A percentile compares a stretch with the other conserved stretches of the same genome.
Evolutionary conservation across 2,797 vertebrate genomes (phyloP).

Genomic region (Monodelphis domestica): DNA sequence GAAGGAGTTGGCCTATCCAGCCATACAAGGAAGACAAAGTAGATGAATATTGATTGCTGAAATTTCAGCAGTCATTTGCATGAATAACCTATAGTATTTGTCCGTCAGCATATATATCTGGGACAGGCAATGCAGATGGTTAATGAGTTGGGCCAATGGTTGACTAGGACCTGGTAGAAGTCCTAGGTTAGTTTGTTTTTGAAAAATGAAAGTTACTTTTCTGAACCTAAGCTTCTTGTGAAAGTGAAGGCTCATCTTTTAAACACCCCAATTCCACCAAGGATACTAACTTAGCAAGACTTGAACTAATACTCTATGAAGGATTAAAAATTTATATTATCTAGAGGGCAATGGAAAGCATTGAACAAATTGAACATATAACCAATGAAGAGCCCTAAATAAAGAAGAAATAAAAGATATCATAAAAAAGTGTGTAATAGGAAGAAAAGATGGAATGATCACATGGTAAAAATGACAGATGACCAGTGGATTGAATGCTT

Average conservation of each 20-base stretch:
- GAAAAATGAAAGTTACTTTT: neutral
- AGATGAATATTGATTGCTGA: neutral
- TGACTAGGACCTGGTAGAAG: neutral
- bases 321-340: neutral
- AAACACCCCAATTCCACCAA: neutral
- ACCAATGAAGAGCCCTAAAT: neutral
- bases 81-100: neutral
- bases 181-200: neutral
- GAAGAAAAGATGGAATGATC: neutral
- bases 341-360: neutral
- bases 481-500: neutral
- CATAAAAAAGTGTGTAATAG: neutral
- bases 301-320: neutral
- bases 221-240: neutral
- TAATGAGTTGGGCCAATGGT: neutral
- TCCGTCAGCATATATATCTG: neutral
- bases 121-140: neutral
- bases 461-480: neutral
- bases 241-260: neutral
- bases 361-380: neutral
- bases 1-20: neutral
- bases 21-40: neutral
- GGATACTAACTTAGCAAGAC: neutral
- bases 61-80: neutral
- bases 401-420: neutral